Evolutionary conservation across 2,888 invertebrate genomes (phyloP), one percentile per base, ranked within the genome.

Genomic region (Epistrophella euchroma): DNA sequence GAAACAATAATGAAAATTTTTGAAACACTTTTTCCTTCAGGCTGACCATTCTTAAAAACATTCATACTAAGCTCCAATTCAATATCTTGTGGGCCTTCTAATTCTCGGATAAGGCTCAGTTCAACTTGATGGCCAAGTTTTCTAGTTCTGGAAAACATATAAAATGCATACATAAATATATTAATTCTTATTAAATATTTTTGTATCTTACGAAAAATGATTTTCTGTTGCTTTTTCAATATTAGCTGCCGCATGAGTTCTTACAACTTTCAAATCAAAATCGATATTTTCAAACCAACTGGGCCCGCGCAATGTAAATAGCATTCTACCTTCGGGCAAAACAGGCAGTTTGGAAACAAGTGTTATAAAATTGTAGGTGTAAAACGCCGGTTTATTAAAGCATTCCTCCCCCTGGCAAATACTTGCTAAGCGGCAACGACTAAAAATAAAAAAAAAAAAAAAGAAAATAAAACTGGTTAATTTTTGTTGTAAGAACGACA

Each of bases 301-400:
- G 0, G 97, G 97, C 0, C 98, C 98, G 32, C 96, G 94, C 94
- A 99, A 96, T 10, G 97, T 97, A 92, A 99, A 98, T 10, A 99
- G 93, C 73, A 97, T 96, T 45, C 92, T 90, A 9, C 92, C 92
- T 62, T 91, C 90, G 3, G 92, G 91, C 0, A 96, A 95, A 47
- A 97, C 94, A 70, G 95, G 95, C 73, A 97, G 93, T 91, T 97
- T 96, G 28, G 98, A 96, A 0, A 97, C 97, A 90, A 99, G 96
- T 0, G 98, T 97, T 89, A 99, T 96, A 92, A 97, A 99, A 93
- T 98, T 98, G 93, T 96, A 98, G 40, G 97, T 97, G 91, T 97
- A 97, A 70, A 97, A 96, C 58, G 97, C 95, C 0, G 99, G 98
- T 89, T 95, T 95, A 58, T 95, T 95, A 71, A 96, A 94, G 89